These are phyloP conservation scores for Smittia sp. DNA, from an alignment of 2,888 invertebrate genomes.

Conservation along the genomic window DNA sequence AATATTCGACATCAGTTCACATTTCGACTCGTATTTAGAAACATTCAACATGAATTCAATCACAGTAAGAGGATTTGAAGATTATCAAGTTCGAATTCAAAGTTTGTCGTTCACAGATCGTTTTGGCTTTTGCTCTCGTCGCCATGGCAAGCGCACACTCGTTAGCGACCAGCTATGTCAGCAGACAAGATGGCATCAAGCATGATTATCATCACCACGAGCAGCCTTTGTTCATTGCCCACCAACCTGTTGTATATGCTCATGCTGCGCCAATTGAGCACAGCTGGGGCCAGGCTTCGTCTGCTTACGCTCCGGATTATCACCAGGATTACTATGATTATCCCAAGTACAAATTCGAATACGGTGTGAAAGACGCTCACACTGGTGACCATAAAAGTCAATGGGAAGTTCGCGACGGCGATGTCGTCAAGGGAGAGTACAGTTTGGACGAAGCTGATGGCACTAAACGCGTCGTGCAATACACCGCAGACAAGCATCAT, in stretches of 20 bases:
- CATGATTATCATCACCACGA: background rate
- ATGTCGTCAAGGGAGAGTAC: slow-evolving; percentile 12
- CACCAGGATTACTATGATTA: slow-evolving; percentile 43
- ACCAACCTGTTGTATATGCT: background rate
- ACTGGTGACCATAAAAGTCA: slow-evolving; percentile 2
- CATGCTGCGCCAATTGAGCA: background rate
- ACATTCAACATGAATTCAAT: background rate
- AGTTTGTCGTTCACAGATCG: background rate
- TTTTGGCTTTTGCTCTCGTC: background rate
- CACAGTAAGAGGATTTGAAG: background rate
- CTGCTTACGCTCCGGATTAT: background rate
- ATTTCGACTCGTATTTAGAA: background rate
- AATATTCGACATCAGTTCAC: background rate
- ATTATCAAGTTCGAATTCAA: background rate
- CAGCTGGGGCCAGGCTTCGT: background rate
- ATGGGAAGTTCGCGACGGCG: slow-evolving; percentile 7
- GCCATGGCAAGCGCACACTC: background rate
- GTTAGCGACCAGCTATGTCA: background rate
- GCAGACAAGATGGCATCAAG: background rate
- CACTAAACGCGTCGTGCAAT: slow-evolving; percentile 55
- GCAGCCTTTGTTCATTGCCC: background rate
- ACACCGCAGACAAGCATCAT: slow-evolving; percentile 55
- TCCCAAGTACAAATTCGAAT: slow-evolving; percentile 47
- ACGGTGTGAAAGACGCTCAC: slow-evolving; percentile 20
- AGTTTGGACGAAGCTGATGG: slow-evolving; percentile 56